These are phyloP conservation scores for Myotis pilosus DNA, from an alignment of 2,797 vertebrate genomes.

Conservation along the genomic window DNA sequence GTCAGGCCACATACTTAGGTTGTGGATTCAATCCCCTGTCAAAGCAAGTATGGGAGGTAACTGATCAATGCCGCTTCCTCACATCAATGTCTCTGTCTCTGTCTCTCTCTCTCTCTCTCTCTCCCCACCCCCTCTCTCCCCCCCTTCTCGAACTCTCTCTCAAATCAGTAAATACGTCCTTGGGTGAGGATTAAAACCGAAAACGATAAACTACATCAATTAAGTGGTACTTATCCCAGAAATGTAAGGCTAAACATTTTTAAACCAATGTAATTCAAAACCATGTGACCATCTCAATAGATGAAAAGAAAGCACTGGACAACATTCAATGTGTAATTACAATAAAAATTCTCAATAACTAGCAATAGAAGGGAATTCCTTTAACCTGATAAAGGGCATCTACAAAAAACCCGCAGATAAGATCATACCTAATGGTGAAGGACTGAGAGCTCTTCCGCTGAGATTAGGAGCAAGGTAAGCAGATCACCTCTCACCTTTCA, in stretches of 20 bases:
- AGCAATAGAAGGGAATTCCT: background rate
- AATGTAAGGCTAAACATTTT: background rate
- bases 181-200: background rate
- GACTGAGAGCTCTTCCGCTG: background rate
- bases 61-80: background rate
- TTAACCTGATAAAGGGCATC: background rate
- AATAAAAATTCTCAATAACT: background rate
- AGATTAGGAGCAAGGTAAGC: background rate
- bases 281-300: background rate
- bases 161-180: background rate
- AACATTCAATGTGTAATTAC: background rate
- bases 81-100: background rate
- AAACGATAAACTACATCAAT: background rate
- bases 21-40: background rate
- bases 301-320: background rate
- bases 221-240: background rate
- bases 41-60: background rate
- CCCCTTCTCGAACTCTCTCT: background rate
- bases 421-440: background rate
- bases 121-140: fast-evolving
- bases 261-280: background rate
- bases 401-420: background rate
- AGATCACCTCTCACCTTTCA: background rate
- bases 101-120: no score
- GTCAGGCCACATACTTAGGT: background rate